Percentiles rank a stretch among this genome's conserved stretches.
phyloP scores from a whole-genome alignment of 2,797 vertebrate genomes.

The Rhabdophis nuchalis region DNA sequence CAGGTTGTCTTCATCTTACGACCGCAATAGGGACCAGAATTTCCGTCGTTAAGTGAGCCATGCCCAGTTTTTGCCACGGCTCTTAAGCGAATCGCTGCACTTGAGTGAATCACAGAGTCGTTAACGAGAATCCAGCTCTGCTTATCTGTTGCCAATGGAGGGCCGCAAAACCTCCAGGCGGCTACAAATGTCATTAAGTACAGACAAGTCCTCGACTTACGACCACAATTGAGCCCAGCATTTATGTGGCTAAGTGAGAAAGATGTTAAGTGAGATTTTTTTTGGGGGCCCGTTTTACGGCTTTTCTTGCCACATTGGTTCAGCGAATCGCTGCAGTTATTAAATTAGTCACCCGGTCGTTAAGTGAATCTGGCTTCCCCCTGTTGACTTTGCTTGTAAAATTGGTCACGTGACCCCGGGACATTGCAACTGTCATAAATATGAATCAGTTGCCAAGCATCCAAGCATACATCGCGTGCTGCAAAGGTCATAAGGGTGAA shows the following conservation, averaged over 20 bases:
- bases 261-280: neutral
- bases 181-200: neutral
- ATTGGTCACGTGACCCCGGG: no score
- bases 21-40: neutral
- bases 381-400: no score
- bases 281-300: no score
- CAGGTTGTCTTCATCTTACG: neutral
- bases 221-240: neutral
- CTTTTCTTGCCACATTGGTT: no score
- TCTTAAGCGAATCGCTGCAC: neutral
- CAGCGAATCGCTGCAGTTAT: no score
- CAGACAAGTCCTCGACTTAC: neutral
- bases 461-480: no score
- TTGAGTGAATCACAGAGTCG: neutral
- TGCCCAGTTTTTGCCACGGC: neutral
- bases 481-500: rapidly evolving
- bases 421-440: no score
- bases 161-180: neutral
- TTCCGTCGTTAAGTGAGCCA: neutral
- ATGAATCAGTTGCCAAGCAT: no score
- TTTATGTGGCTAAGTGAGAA: neutral
- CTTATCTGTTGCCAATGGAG: neutral
- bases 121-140: neutral
- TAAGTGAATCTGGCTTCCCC: no score
- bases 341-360: no score